Evolutionary conservation across 30 jellyfish, hydroid and myxozoan genomes (phyloP).

Genomic region (Calvadosia cruxmelitensis): DNA sequence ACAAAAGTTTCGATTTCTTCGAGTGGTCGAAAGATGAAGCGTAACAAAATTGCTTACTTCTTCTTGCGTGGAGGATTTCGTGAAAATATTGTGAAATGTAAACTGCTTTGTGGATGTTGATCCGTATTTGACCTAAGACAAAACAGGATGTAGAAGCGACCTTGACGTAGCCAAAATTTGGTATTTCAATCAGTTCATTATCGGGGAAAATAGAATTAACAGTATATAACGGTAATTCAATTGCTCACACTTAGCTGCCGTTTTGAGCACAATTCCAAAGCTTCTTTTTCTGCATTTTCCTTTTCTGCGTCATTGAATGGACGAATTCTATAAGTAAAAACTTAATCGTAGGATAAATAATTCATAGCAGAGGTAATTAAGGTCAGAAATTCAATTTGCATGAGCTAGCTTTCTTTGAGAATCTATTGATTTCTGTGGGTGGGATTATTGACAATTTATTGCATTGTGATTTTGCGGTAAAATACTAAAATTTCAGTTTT

Average conservation of each 20-base stretch:
- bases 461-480: too few relatives aligned
- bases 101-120: slow-evolving; percentile 48
- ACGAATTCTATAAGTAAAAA: slow-evolving; percentile 44
- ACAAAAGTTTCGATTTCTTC: not conserved
- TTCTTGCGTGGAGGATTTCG: slow-evolving; percentile 41
- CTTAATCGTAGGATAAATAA: not conserved
- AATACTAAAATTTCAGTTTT: too few relatives aligned
- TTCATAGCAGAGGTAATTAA: too few relatives aligned
- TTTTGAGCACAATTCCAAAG: slow-evolving; percentile 19
- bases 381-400: too few relatives aligned
- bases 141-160: not conserved
- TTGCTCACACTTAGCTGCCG: not conserved
- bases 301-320: slow-evolving; percentile 49
- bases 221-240: too few relatives aligned
- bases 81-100: slow-evolving; percentile 49
- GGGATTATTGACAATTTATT: too few relatives aligned
- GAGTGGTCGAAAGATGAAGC: too few relatives aligned
- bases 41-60: slow-evolving; percentile 71
- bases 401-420: too few relatives aligned
- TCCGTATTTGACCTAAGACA: not conserved
- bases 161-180: not conserved
- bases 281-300: slow-evolving; percentile 40
- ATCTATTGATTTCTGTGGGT: too few relatives aligned
- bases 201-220: not conserved
- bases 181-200: not conserved